Evolutionary conservation across 2,113 vertebrate genomes (phyloP).

Genomic region (Centropus bengalensis): DNA sequence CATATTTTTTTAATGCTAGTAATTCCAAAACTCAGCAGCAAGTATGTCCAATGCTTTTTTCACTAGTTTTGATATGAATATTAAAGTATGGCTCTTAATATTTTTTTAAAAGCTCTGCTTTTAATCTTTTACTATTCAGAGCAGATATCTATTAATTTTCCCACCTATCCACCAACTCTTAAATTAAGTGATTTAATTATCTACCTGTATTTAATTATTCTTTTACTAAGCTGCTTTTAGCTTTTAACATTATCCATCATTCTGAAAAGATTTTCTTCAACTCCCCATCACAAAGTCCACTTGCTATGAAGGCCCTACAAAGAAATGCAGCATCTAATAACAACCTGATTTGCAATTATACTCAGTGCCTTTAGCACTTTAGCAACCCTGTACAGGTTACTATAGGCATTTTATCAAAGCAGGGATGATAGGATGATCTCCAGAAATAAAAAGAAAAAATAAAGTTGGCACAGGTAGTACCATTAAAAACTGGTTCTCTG

Average conservation of each 20-base stretch:
- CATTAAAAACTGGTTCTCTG: neutral
- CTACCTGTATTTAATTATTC: neutral
- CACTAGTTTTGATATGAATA: neutral
- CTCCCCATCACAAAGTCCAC: neutral
- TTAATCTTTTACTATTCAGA: neutral
- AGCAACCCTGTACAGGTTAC: neutral
- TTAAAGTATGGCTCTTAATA: neutral
- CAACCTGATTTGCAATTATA: neutral
- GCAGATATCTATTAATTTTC: neutral
- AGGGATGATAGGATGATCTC: neutral
- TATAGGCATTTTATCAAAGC: neutral
- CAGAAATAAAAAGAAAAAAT: no score
- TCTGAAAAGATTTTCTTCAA: neutral
- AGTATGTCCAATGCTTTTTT: neutral
- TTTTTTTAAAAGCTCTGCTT: neutral
- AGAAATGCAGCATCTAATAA: neutral
- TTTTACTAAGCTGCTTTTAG: neutral
- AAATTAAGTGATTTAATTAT: neutral
- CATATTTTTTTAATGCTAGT: neutral
- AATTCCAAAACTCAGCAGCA: neutral
- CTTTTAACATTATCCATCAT: neutral
- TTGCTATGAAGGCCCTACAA: neutral
- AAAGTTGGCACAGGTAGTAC: neutral
- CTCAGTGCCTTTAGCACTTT: neutral
- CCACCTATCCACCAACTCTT: neutral